Evolutionary conservation across 2,888 invertebrate genomes (phyloP).

Genomic region (Archips xylosteana): DNA sequence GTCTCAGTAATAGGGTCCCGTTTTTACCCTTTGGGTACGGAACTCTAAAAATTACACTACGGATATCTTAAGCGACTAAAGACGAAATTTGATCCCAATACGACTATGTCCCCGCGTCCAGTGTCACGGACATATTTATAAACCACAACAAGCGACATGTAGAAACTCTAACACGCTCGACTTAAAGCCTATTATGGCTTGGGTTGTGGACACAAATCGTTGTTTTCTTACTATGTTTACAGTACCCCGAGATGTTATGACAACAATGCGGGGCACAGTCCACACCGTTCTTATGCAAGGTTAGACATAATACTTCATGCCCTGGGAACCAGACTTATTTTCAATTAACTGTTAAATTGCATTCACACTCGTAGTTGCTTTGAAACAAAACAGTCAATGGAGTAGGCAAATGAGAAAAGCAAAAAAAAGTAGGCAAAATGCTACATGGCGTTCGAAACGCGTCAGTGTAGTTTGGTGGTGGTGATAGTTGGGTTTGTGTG

Average conservation of each 20-base stretch:
- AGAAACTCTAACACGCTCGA: background rate
- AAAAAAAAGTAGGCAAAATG: too few species aligned
- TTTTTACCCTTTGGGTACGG: too few species aligned
- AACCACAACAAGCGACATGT: background rate
- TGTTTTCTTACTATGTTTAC: background rate
- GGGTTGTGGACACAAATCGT: background rate
- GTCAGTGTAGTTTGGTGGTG: too few species aligned
- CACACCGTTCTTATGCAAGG: slow-evolving; percentile 3
- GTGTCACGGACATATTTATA: slow-evolving; percentile 50
- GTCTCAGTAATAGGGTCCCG: too few species aligned
- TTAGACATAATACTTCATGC: background rate
- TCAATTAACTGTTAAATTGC: too few species aligned
- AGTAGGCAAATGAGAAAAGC: too few species aligned
- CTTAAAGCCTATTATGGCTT: background rate
- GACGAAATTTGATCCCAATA: slow-evolving; percentile 26
- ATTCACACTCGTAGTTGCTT: too few species aligned
- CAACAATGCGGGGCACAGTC: slow-evolving; percentile 11
- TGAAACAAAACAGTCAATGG: too few species aligned
- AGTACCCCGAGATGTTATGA: background rate
- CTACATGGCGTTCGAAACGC: too few species aligned
- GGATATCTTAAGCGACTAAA: background rate
- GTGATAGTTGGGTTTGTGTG: too few species aligned
- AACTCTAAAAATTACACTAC: background rate
- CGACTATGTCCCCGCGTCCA: slow-evolving; percentile 44
- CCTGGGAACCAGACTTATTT: too few species aligned